phyloP scores from a whole-genome alignment of 2,797 vertebrate genomes.

The Neopelma chrysocephalum region DNA sequence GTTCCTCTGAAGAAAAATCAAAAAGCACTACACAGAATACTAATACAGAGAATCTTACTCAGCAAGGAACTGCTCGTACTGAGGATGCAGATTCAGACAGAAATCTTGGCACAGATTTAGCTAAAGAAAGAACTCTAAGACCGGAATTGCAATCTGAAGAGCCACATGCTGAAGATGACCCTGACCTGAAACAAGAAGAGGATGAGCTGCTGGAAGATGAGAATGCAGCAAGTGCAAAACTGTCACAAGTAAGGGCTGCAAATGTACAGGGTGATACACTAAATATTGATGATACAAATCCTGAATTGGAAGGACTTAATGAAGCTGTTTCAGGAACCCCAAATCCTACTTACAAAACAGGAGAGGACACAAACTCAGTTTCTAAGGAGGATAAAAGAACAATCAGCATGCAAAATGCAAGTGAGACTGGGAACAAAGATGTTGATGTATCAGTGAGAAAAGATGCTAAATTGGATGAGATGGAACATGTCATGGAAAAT shows the following conservation, averaged over 20 bases:
- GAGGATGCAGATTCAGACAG: not conserved
- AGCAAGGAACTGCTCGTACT: not conserved
- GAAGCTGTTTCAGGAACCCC: not conserved
- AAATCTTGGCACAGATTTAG: not conserved
- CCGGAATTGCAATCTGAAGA: not conserved
- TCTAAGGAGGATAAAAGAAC: not conserved
- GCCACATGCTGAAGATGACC: conserved; percentile 21
- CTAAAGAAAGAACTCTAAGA: not conserved
- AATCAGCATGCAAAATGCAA: not conserved
- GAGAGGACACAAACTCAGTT: not conserved
- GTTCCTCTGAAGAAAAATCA: not conserved
- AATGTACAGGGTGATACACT: not conserved
- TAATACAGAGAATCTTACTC: not conserved
- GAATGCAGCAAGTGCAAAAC: conserved; percentile 82
- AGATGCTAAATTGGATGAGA: not conserved
- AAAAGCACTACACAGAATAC: not conserved
- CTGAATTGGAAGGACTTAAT: not conserved
- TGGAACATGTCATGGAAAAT: not conserved
- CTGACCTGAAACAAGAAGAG: not conserved
- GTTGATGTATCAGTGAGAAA: not conserved
- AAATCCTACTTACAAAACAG: not conserved
- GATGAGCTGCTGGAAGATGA: conserved; percentile 91
- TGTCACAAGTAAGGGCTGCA: conserved; percentile 24
- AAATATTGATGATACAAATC: not conserved
- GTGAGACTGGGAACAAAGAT: not conserved